phyloP scores from a whole-genome alignment of 2,888 invertebrate genomes.

The Celastrina argiolus region DNA sequence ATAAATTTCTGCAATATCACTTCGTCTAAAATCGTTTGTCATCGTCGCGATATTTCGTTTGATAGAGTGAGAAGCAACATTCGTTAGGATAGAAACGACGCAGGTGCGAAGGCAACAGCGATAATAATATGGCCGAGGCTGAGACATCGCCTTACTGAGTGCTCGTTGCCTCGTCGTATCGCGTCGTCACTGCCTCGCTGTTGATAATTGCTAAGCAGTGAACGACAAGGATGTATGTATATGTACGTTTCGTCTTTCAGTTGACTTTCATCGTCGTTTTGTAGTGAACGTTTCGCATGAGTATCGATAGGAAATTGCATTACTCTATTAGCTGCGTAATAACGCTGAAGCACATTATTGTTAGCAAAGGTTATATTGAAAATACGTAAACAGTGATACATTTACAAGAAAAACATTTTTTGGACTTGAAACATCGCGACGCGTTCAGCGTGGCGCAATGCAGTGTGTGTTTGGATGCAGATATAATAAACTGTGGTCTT shows the following conservation, averaged over 20 bases:
- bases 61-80: slow-evolving; percentile 61
- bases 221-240: slow-evolving; percentile 73
- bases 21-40: slow-evolving; percentile 55
- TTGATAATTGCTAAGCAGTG: slow-evolving; percentile 70
- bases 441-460: slow-evolving; percentile 74
- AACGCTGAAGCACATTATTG: slow-evolving; percentile 58
- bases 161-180: slow-evolving; percentile 45
- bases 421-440: slow-evolving; percentile 54
- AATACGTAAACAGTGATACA: slow-evolving; percentile 26
- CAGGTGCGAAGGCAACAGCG: slow-evolving; percentile 63
- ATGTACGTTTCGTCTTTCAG: slow-evolving; percentile 77
- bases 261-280: slow-evolving; percentile 78
- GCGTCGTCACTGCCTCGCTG: slow-evolving; percentile 45
- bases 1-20: slow-evolving; percentile 38
- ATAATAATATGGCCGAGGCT: slow-evolving; percentile 45
- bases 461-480: slow-evolving; percentile 72
- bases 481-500: slow-evolving; percentile 59
- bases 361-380: slow-evolving; percentile 39
- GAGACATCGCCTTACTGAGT: slow-evolving; percentile 44
- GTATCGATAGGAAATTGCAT: slow-evolving; percentile 72
- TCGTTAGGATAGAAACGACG: slow-evolving; percentile 49
- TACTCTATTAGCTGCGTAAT: slow-evolving; percentile 68
- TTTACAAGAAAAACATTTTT: slow-evolving; percentile 12
- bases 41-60: slow-evolving; percentile 56
- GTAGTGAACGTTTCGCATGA: slow-evolving; percentile 76